Evolutionary conservation across 2,888 invertebrate genomes (phyloP), one percentile per base, ranked within the genome.

Genomic region (Pandemis corylana): DNA sequence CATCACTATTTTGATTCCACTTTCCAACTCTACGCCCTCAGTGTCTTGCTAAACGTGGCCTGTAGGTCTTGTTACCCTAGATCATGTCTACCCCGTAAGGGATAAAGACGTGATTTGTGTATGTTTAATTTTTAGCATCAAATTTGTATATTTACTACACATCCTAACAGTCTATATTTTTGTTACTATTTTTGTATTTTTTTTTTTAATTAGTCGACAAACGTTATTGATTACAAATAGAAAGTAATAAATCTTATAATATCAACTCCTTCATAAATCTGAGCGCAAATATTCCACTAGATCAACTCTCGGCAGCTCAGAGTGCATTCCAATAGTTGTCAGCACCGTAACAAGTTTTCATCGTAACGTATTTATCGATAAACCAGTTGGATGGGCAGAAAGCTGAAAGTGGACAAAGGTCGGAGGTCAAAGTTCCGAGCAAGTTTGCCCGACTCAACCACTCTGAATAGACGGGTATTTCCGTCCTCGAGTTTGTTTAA

Each of bases 361-460:
- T 62, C n/a, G 46, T 66, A 76, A 72, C 59, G 53, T 63, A 59
- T 69, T 74, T 74, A 61, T 66, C 51, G 36, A 42, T 61, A 69
- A 69, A 74, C 69, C 61, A 65, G 68, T 73, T 68, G 68, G 49
- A 49, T 6, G 69, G 51, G 65, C 72, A 13, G 56, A 36, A 49
- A 73, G 64, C 72, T 15, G 56, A 36, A 49, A 73, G 64, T 49
- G 56, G 63, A 15, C 42, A 42, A 65, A 65, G 73, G 65, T 69
- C 42, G 69, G 69, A 69, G 49, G 64, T 59, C 28, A 41, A 42
- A 36, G 69, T 68, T 49, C 44, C 42, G 61, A 44, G 28, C 36
- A 41, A 74, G 44, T 74, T 74, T 61, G 65, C 65, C 68, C 65
- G 51, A 70, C 51, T 74, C 69, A 74, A 74, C 74, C 61, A 66